Evolutionary conservation across 2,797 vertebrate species (phyloP).

Genomic region (Falco berigora): DNA sequence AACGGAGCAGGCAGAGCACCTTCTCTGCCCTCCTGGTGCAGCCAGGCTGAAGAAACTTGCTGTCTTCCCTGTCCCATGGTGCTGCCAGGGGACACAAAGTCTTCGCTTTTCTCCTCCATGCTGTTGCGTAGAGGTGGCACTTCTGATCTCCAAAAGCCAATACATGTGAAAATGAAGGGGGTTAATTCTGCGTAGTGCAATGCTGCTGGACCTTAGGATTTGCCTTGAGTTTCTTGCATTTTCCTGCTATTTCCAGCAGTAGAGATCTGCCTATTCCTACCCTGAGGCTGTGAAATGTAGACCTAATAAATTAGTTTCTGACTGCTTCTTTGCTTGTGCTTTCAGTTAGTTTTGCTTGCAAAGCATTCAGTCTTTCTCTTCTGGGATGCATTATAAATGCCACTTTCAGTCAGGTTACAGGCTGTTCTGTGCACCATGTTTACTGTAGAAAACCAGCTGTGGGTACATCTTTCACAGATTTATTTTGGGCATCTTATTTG

Average conservation of each 20-base stretch:
- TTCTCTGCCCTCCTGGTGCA: neutral
- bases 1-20: neutral
- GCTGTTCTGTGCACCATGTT: neutral
- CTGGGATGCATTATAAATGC: neutral
- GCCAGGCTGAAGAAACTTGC: neutral
- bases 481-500: neutral
- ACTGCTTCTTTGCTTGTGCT: neutral
- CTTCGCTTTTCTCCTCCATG: neutral
- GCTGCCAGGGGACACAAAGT: neutral
- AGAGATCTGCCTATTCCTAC: neutral
- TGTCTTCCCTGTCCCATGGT: accelerated
- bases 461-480: neutral
- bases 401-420: neutral
- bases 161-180: neutral
- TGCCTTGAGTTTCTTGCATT: neutral
- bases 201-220: neutral
- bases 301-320: neutral
- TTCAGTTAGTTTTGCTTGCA: neutral
- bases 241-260: neutral
- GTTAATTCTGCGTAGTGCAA: accelerated
- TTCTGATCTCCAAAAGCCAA: neutral
- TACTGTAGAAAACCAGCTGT: neutral
- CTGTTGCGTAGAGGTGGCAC: neutral
- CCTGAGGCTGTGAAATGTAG: neutral
- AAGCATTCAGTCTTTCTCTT: neutral